Conservation (phyloP, 2,888 invertebrate species). For the Nebria salina region DNA sequence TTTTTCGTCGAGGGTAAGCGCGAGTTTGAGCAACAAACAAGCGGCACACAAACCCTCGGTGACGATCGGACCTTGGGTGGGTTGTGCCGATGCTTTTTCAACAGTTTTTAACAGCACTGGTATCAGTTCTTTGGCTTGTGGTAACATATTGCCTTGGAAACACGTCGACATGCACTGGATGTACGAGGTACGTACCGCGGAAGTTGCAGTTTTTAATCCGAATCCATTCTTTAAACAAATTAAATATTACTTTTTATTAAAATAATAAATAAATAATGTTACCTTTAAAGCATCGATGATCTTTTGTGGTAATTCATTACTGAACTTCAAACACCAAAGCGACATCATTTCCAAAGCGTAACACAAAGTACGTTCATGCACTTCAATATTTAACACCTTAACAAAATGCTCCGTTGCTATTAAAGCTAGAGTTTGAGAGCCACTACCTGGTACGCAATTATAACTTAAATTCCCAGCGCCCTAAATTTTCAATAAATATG, state of each 20-base stretch:
- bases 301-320: slow-evolving; percentile 71
- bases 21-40: slow-evolving; percentile 73
- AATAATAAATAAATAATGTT: slow-evolving; percentile 20
- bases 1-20: slow-evolving; percentile 63
- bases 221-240: slow-evolving; percentile 71
- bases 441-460: slow-evolving; percentile 71
- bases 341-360: slow-evolving; percentile 83
- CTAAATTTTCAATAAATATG: slow-evolving; percentile 55
- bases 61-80: slow-evolving; percentile 74
- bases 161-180: slow-evolving; percentile 77
- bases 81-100: slow-evolving; percentile 79
- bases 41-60: slow-evolving; percentile 78
- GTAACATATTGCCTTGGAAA: slow-evolving; percentile 67
- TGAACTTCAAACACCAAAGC: slow-evolving; percentile 78
- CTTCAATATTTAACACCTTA: slow-evolving; percentile 85
- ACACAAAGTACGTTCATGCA: slow-evolving; percentile 90
- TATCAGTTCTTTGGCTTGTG: slow-evolving; percentile 64
- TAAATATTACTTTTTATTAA: not conserved
- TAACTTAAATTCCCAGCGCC: slow-evolving; percentile 79
- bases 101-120: slow-evolving; percentile 76
- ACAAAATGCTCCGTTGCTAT: slow-evolving; percentile 74
- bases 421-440: slow-evolving; percentile 69
- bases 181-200: slow-evolving; percentile 80
- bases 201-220: slow-evolving; percentile 79
- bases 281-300: slow-evolving; percentile 73